phyloP scores from a whole-genome alignment of 2,113 vertebrate genomes.

The Australoheros scitulus region DNA sequence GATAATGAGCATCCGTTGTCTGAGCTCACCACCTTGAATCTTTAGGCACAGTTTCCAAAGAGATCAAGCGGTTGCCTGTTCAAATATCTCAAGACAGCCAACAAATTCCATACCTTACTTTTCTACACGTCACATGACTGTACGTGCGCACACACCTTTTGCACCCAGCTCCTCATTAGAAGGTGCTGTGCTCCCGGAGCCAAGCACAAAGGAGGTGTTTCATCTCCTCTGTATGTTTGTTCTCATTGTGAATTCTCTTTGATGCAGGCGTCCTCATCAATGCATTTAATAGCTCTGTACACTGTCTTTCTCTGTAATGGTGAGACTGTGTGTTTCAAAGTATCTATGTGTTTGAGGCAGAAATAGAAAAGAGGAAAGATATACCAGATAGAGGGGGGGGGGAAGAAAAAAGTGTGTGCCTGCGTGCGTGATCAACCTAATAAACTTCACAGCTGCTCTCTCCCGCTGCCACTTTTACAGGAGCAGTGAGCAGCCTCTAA shows the following conservation, averaged over 20 bases:
- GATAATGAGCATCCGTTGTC: not conserved
- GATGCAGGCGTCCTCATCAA: slow-evolving; percentile 57
- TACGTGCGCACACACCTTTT: not conserved
- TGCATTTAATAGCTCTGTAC: slow-evolving; percentile 55
- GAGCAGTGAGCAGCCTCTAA: slow-evolving; percentile 46
- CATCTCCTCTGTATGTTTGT: slow-evolving; percentile 67
- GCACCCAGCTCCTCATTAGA: slow-evolving; percentile 44
- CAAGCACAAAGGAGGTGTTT: slow-evolving; percentile 65
- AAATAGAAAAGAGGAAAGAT: not conserved
- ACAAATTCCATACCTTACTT: not conserved
- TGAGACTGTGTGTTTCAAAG: slow-evolving; percentile 14
- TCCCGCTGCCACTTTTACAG: slow-evolving; percentile 49
- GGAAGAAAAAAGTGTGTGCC: not conserved
- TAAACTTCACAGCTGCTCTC: slow-evolving; percentile 62
- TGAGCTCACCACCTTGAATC: not conserved
- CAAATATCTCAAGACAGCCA: slow-evolving; percentile 7
- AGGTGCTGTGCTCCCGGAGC: slow-evolving; percentile 45
- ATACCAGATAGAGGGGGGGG: not conserved
- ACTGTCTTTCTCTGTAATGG: slow-evolving; percentile 15
- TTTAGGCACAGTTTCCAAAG: not conserved
- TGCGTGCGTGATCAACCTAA: slow-evolving; percentile 41
- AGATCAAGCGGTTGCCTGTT: not conserved
- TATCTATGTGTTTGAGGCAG: slow-evolving; percentile 6
- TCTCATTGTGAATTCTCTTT: slow-evolving; percentile 69
- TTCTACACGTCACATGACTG: not conserved